Conservation (phyloP, 2,113 vertebrate genomes). For the Galemys pyrenaicus region DNA sequence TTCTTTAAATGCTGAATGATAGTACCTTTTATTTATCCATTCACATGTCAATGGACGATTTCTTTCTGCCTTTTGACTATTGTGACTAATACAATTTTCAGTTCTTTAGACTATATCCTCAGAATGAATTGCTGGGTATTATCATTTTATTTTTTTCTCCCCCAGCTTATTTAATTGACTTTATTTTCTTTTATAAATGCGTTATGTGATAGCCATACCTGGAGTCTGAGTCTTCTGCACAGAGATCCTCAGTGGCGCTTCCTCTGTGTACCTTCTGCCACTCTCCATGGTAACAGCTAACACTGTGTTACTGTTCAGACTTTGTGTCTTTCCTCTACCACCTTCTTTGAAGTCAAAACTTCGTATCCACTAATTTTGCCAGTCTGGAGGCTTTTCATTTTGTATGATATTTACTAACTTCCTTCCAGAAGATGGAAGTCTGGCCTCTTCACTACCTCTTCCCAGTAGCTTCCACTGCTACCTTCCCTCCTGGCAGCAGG, state of each 20-base stretch:
- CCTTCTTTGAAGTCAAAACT: background rate
- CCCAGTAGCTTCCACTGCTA: background rate
- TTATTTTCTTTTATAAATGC: conserved; percentile 13
- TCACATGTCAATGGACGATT: background rate
- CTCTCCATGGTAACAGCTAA: too few species aligned
- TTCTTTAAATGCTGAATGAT: background rate
- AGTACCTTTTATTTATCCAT: background rate
- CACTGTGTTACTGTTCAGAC: too few species aligned
- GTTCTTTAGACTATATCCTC: background rate
- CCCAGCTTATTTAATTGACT: background rate
- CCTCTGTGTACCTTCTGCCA: too few species aligned
- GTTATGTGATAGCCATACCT: background rate
- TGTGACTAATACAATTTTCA: background rate
- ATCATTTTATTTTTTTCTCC: background rate
- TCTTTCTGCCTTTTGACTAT: background rate
- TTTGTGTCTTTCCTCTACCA: background rate
- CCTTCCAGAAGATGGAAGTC: background rate
- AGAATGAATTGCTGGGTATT: background rate
- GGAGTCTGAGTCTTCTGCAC: background rate
- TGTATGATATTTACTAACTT: background rate
- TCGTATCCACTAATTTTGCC: background rate
- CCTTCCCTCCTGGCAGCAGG: background rate
- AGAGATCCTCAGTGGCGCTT: background rate
- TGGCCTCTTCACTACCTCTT: background rate
- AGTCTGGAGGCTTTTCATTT: conserved; percentile 4